A percentile compares a stretch with the other conserved stretches of the same genome.
Evolutionary conservation across 2,797 vertebrate genomes (phyloP).

Genomic region (Pangasius macronema): DNA sequence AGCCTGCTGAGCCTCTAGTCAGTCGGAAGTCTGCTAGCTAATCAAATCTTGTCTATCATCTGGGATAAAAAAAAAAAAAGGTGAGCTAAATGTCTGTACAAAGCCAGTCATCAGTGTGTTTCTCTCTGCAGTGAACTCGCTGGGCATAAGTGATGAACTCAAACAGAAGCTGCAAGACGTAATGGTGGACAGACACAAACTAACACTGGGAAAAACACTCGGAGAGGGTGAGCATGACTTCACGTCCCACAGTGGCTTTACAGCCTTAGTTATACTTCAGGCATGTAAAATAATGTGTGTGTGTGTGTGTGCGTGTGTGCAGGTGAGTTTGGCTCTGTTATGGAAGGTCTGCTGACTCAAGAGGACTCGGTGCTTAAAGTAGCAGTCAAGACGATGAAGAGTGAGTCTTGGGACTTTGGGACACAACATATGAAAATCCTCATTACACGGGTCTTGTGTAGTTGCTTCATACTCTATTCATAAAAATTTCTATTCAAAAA

Average conservation of each 20-base stretch:
- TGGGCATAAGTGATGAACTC: slow-evolving; percentile 90
- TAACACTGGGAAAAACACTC: slow-evolving; percentile 90
- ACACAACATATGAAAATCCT: neutral
- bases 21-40: neutral
- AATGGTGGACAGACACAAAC: slow-evolving; percentile 89
- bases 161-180: slow-evolving; percentile 91
- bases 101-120: neutral
- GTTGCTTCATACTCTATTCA: neutral
- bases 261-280: neutral
- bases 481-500: neutral
- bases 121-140: slow-evolving; percentile 81
- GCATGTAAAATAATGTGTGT: neutral
- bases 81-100: neutral
- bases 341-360: slow-evolving; percentile 89
- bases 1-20: neutral
- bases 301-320: slow-evolving; percentile 27
- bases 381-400: slow-evolving; percentile 95
- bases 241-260: neutral
- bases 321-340: slow-evolving; percentile 92
- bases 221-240: slow-evolving; percentile 79
- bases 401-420: slow-evolving; percentile 71
- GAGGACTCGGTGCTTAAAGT: slow-evolving; percentile 86
- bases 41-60: neutral
- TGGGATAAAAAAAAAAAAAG: neutral
- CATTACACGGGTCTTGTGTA: neutral